Conservation (phyloP, 2,888 invertebrate species). For the Chaetogeoica ovagalla region DNA sequence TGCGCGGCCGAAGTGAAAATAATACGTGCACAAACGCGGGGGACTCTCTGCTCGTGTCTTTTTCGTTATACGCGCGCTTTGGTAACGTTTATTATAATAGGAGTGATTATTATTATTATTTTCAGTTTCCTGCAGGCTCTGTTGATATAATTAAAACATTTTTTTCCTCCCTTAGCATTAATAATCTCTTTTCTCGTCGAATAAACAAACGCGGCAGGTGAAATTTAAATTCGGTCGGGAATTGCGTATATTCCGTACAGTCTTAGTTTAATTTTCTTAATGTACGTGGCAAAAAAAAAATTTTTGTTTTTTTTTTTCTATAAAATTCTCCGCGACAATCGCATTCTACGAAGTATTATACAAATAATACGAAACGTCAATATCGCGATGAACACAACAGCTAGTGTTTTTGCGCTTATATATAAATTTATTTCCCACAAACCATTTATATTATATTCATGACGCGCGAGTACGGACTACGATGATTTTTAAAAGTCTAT, state of each 20-base stretch:
- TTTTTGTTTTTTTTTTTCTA: not conserved
- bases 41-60: not conserved
- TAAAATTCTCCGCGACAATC: not conserved
- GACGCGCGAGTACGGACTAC: too few relatives aligned
- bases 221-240: slow-evolving; percentile 3
- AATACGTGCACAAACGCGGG: slow-evolving; percentile 20
- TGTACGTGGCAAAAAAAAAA: not conserved
- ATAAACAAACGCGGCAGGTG: not conserved
- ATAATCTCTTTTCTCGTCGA: not conserved
- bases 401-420: too few relatives aligned
- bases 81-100: slow-evolving; percentile 18
- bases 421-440: not conserved
- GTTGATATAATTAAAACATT: slow-evolving; percentile 30
- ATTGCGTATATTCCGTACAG: not conserved
- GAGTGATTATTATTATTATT: slow-evolving; percentile 18
- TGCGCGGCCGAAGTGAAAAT: not conserved
- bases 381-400: too few relatives aligned
- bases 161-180: not conserved
- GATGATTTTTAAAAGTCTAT: too few relatives aligned
- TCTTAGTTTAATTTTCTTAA: slow-evolving; percentile 20
- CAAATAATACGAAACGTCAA: too few relatives aligned
- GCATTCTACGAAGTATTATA: not conserved
- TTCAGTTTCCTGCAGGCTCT: not conserved
- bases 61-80: not conserved
- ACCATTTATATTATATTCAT: not conserved